Evolutionary conservation across 2,113 vertebrate species (phyloP).

Genomic region (Oryzias curvinotus): DNA sequence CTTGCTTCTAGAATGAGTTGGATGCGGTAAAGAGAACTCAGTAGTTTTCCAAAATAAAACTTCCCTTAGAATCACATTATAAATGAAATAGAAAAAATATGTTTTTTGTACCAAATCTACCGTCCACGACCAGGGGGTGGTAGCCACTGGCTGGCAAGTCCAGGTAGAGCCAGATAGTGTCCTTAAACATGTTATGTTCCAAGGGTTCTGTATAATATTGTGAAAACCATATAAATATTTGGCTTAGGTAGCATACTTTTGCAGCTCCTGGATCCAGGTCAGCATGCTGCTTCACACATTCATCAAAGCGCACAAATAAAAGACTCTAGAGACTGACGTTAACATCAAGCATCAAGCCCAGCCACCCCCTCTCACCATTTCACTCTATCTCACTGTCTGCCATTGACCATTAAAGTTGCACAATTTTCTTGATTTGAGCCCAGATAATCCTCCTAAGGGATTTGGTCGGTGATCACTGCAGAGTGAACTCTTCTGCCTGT

Average conservation of each 20-base stretch:
- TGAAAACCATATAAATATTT: background rate
- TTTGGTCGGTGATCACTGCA: slow-evolving; percentile 63
- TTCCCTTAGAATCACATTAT: no score
- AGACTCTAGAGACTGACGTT: background rate
- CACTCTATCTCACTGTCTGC: slow-evolving; percentile 28
- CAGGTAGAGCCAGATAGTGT: no score
- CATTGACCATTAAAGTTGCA: slow-evolving; percentile 63
- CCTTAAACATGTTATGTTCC: no score
- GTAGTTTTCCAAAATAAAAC: no score
- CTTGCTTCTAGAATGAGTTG: no score
- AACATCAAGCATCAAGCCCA: background rate
- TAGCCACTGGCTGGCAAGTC: no score
- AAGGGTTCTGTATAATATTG: no score
- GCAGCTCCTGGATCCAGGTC: background rate
- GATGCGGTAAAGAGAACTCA: no score
- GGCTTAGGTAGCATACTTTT: background rate
- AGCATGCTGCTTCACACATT: background rate
- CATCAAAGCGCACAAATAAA: background rate
- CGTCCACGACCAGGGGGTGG: no score
- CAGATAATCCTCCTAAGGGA: slow-evolving; percentile 71
- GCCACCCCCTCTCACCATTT: slow-evolving; percentile 1
- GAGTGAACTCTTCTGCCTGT: slow-evolving; percentile 29
- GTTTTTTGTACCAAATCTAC: no score
- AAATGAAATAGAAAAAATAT: no score
- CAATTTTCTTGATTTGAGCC: slow-evolving; percentile 71